Base-by-base conservation (phyloP, 2,113 vertebrate species). In the Cyanocitta stelleri region DNA sequence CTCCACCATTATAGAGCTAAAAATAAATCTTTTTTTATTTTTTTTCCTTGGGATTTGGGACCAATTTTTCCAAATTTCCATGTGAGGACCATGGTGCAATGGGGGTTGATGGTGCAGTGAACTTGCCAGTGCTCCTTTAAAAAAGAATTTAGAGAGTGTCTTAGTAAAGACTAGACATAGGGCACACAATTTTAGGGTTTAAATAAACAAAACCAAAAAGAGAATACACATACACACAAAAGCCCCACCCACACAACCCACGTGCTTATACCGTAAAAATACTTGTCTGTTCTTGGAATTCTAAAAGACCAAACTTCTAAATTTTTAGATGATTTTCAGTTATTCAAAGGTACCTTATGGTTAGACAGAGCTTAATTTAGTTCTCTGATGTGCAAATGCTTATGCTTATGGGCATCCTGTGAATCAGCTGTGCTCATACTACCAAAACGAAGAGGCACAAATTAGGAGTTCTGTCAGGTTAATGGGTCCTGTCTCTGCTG, bases 21-120 rank as follows among this genome's bases (percentile, higher is more conserved):
- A 83, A 80, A 13, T 16, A 76, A 20, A 13, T 30, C 39, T 41
- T 43, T 43, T 43, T 24, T 83, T 74, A 29, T 27, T 22, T 69
- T 62, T 12, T 16, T 1, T 1, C 21, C 10, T 7, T 68, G 7
- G 3, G 9, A 35, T n/a, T 43, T 55, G 5, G 6, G 23, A n/a
- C 10, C 37, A 49, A 24, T 9, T 23, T 64, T 91, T 73, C 29
- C 16, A 27, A 19, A 48, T 62, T 86, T 66, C 41, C 15, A 4
- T 22, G 16, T 58, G 13, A 84, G 13, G 26, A 37, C 33, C 44
- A 7, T 35, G 71, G 24, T 58, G 16, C 11, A 17, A 16, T 33
- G 15, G 35, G 7, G 9, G 48, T 71, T 82, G 52, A n/a, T 69
- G 27, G 30, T 51, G 35, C 46, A 48, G 59, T 41, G 17, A 46